Base-by-base conservation (phyloP, 2,797 vertebrate genomes). In the Pelobates cultripes region DNA sequence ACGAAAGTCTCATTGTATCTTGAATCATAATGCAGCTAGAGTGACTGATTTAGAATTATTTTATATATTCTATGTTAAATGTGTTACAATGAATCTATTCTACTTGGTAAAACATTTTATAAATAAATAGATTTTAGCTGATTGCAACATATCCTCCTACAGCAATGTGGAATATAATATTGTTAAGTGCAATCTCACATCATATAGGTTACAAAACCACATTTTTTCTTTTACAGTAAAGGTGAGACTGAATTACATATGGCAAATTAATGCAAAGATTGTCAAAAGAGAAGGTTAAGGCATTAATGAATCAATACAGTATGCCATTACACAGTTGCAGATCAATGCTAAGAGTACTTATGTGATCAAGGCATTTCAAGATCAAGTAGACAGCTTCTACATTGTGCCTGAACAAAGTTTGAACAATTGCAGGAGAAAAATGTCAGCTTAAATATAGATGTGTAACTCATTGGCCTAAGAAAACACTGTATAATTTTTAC, bases 341-440 rank as follows among this genome's bases (percentile, higher is more conserved):
- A 82, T 82, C 75, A 82, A 77, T 78, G 74, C 45, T 73, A 70
- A 69, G 68, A 82, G 75, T 82, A 82, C 75, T 82, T 82, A 77
- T 73, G 70, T 82, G 81, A 78, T 82, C 75, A 82, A 78, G 70
- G 70, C 70, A 78, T 78, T 82, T 77, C 61, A 78, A 68, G 75
- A 82, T 77, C 69, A 82, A 67, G 77, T 13, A 73, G 75, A 77
- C 75, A 82, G 75, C 47, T 75, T 77, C 70, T 67, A 77, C 71
- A 77, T 64, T 12, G 53, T 73, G 70, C 77, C 77, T 82, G 75
- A 82, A 77, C 55, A 82, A 77, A 80, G 67, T 80, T 44, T 80
- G 72, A 80, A 70, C 64, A 75, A 66, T 43, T 72, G 74, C 55
- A 45, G 41, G 43, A 77, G 53, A 15, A 81, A 64, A 81, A 75